Evolutionary conservation across 2,113 vertebrate genomes (phyloP).

Genomic region (Malaclemys terrapin): DNA sequence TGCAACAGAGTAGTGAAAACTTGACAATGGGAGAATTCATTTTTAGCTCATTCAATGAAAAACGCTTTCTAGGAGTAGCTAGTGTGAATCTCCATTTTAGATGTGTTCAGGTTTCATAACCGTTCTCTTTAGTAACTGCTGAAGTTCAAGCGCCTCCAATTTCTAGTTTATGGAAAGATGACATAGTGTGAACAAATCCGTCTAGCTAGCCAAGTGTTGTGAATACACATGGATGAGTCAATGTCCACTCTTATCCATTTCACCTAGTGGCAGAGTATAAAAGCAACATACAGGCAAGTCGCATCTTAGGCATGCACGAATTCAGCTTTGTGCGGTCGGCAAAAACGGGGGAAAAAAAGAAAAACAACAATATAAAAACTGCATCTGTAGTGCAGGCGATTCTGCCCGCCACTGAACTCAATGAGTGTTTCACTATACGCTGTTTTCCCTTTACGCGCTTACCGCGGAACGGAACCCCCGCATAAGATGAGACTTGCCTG

Average conservation of each 20-base stretch:
- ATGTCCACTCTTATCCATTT: not conserved
- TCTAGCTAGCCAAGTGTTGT: not conserved
- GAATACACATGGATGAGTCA: not conserved
- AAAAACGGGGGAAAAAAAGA: too few species aligned
- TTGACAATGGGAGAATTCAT: slow-evolving; percentile 63
- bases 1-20: slow-evolving; percentile 41
- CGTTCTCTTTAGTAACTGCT: not conserved
- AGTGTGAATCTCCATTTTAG: slow-evolving; percentile 33
- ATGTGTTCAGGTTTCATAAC: slow-evolving; percentile 29
- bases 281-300: not conserved
- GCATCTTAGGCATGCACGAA: too few species aligned
- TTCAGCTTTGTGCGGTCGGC: too few species aligned
- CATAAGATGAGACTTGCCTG: too few species aligned
- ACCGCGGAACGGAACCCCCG: too few species aligned
- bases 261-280: not conserved
- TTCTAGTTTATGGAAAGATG: slow-evolving; percentile 12
- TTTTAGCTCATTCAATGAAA: not conserved
- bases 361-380: too few species aligned
- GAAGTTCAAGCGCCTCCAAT: not conserved
- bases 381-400: too few species aligned
- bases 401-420: too few species aligned
- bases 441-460: too few species aligned
- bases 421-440: too few species aligned
- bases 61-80: slow-evolving; percentile 3
- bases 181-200: not conserved